Evolutionary conservation across 1,140 invertebrate genomes (phyloP), one percentile per base, ranked within the genome.

Genomic region (Drosophila subobscura): DNA sequence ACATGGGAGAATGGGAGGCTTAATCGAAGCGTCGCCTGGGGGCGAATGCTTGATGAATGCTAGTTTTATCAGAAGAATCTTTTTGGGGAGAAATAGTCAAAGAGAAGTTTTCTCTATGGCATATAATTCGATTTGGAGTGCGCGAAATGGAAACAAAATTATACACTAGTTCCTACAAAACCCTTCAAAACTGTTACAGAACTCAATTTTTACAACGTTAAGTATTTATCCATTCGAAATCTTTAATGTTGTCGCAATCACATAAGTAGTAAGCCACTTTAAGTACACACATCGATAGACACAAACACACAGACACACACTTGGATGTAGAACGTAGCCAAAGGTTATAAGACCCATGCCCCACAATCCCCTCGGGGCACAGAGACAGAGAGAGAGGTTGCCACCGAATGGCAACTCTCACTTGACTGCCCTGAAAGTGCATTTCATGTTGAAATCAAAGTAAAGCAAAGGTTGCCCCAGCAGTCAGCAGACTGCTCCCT

Each of bases 371-470:
- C 64, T 29, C 37, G 10, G 3, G 23, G 2, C 2, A 16, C 14
- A 20, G 20, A 22, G 41, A 44, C 61, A 66, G 63, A 42, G 29
- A 12, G 45, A 33, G 29, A 3, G 29, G 10, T 4, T 37, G 33
- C 33, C 64, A 70, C 66, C 66, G 66, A 37, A 70, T 70, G 66
- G 66, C 66, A 70, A 70, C 66, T 70, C 66, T 70, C 66, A 68
- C 66, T 70, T 70, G 66, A 70, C 66, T 70, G 66, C 66, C 64
- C 64, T 55, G 66, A 56, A 70, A 70, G 66, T 70, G 66, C 66
- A 70, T 70, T 70, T 70, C 63, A 70, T 70, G 66, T 70, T 70
- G 63, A 56, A 70, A 70, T 70, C 66, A 70, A 70, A 70, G 66
- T 70, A 68, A 70, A 70, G 64, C 56, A 70, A 68, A 70, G 66